Conservation (phyloP, 2,888 invertebrate species). For the Leptopterna dolabrata region DNA sequence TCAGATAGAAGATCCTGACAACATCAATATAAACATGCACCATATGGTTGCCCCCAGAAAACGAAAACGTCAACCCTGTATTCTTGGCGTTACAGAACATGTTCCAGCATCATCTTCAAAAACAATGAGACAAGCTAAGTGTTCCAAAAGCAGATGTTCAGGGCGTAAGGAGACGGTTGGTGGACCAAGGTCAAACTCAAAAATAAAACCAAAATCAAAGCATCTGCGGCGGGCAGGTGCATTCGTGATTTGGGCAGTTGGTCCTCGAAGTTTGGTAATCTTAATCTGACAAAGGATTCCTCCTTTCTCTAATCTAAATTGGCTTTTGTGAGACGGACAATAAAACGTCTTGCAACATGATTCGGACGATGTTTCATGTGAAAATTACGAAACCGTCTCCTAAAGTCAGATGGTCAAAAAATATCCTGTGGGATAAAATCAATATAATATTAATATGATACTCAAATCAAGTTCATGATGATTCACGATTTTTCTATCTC, state of each 20-base stretch:
- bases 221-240: slow-evolving; percentile 35
- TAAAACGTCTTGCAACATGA: neutral
- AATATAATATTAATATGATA: no score
- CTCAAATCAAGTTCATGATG: neutral
- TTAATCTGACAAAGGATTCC: neutral
- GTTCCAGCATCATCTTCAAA: neutral
- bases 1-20: no score
- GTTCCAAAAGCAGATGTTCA: neutral
- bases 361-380: neutral
- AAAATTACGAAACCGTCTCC: neutral
- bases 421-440: neutral
- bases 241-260: slow-evolving; percentile 33
- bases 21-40: no score
- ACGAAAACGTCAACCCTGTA: neutral
- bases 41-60: neutral
- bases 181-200: slow-evolving; percentile 17
- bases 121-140: neutral
- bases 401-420: neutral
- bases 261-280: neutral
- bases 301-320: slow-evolving; percentile 1
- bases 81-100: neutral
- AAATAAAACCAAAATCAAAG: slow-evolving; percentile 40
- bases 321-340: neutral
- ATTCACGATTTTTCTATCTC: no score
- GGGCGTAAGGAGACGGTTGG: neutral